These are phyloP conservation scores for Rhimphoctona megacephalus DNA, from an alignment of 2,888 invertebrate species.

Conservation along the genomic window DNA sequence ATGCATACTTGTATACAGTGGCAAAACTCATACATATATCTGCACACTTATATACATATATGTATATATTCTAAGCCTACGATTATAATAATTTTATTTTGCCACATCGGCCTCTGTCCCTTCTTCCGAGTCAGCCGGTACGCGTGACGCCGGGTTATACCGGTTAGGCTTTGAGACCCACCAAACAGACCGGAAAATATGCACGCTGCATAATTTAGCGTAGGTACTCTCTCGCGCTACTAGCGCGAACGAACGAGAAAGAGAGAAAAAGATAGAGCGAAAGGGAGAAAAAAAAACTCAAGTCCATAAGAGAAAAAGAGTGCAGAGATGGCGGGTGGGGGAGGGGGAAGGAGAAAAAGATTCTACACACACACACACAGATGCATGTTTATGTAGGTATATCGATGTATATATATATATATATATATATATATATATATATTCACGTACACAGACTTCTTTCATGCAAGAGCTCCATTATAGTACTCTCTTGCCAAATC, in stretches of 20 bases:
- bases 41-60: constrained; percentile 30
- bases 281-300: constrained; percentile 43
- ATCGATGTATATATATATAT: constrained; percentile 38
- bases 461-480: constrained; percentile 69
- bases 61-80: constrained; percentile 68
- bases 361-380: not conserved
- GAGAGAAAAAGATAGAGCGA: constrained; percentile 43
- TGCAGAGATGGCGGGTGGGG: constrained; percentile 23
- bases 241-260: constrained; percentile 60
- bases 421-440: not conserved
- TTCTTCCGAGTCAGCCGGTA: constrained; percentile 78
- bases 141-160: constrained; percentile 76
- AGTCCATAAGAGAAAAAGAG: constrained; percentile 46
- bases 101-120: constrained; percentile 71
- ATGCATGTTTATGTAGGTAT: too few species aligned
- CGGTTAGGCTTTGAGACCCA: constrained; percentile 82
- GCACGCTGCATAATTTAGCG: constrained; percentile 83
- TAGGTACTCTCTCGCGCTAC: constrained; percentile 73
- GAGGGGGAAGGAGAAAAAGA: constrained; percentile 32
- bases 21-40: not conserved
- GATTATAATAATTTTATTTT: constrained; percentile 74
- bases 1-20: not conserved
- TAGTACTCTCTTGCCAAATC: constrained; percentile 73
- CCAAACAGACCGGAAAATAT: constrained; percentile 85
- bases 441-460: constrained; percentile 48